Percentiles rank a stretch among this genome's conserved stretches.
phyloP scores from a whole-genome alignment of 1,140 invertebrate species.

The Drosophila pallidifrons region DNA sequence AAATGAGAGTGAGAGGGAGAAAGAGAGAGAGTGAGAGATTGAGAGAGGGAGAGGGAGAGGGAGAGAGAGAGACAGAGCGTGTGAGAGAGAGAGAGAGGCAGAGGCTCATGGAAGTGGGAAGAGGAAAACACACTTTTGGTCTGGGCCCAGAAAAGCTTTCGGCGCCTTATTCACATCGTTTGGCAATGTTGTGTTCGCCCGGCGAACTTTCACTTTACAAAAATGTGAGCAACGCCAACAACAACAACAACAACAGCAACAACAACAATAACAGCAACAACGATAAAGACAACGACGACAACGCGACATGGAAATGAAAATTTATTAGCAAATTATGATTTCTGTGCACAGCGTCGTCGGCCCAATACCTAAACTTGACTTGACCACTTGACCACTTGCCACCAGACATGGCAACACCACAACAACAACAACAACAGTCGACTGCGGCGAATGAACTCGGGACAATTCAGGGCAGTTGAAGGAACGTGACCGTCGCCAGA shows the following conservation, averaged over 20 bases:
- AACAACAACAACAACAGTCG: background rate
- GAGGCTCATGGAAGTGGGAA: background rate
- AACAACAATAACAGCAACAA: constrained; percentile 18
- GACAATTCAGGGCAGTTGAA: constrained; percentile 66
- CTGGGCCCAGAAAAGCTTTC: constrained; percentile 23
- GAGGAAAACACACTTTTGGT: background rate
- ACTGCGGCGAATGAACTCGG: constrained; percentile 60
- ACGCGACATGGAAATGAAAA: constrained; percentile 73
- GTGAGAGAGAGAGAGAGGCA: background rate
- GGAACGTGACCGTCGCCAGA: constrained; percentile 77
- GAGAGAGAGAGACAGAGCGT: background rate
- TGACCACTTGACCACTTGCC: constrained; percentile 49
- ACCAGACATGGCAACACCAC: constrained; percentile 28
- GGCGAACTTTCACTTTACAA: constrained; percentile 67
- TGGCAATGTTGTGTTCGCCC: constrained; percentile 33
- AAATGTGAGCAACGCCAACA: constrained; percentile 60
- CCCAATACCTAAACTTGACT: constrained; percentile 35
- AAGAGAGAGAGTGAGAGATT: too few species aligned
- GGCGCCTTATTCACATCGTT: constrained; percentile 38
- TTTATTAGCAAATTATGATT: constrained; percentile 82
- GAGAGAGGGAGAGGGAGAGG: too few species aligned
- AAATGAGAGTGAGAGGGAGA: background rate
- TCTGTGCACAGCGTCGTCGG: constrained; percentile 54
- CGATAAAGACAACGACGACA: background rate
- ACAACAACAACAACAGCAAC: constrained; percentile 36